Evolutionary conservation across 2,888 invertebrate species (phyloP).

Genomic region (Agriotes lineatus): DNA sequence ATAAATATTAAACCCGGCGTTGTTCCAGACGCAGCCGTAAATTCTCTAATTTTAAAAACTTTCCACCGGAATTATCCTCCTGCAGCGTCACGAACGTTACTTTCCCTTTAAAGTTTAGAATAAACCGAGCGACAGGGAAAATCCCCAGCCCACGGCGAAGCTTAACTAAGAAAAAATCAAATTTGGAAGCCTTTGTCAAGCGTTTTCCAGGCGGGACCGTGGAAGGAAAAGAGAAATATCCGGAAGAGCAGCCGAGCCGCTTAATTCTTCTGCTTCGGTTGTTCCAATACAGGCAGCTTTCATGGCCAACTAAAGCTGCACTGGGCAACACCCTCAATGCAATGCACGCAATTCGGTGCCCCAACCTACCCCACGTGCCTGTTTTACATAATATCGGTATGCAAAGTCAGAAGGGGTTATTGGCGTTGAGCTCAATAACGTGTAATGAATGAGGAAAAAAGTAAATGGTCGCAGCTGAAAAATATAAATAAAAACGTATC

Average conservation of each 20-base stretch:
- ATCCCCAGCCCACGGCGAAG: background rate
- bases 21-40: too few relatives aligned
- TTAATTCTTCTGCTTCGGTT: constrained; percentile 5
- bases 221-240: background rate
- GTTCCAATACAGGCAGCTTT: background rate
- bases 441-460: too few relatives aligned
- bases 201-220: background rate
- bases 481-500: too few relatives aligned
- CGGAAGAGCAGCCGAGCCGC: background rate
- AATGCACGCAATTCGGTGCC: background rate
- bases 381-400: background rate
- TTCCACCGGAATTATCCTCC: background rate
- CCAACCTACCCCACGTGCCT: constrained; percentile 11
- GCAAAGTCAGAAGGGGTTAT: too few relatives aligned
- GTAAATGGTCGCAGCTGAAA: too few relatives aligned
- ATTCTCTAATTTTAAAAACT: background rate
- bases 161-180: constrained; percentile 10
- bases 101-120: constrained; percentile 3
- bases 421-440: too few relatives aligned
- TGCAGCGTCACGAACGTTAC: background rate
- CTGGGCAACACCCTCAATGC: background rate
- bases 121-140: constrained; percentile 2
- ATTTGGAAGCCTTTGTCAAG: constrained; percentile 3
- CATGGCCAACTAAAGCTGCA: background rate
- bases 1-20: background rate